These are phyloP conservation scores for Marmota flaviventris DNA, from an alignment of 2,113 vertebrate genomes.

Conservation along the genomic window DNA sequence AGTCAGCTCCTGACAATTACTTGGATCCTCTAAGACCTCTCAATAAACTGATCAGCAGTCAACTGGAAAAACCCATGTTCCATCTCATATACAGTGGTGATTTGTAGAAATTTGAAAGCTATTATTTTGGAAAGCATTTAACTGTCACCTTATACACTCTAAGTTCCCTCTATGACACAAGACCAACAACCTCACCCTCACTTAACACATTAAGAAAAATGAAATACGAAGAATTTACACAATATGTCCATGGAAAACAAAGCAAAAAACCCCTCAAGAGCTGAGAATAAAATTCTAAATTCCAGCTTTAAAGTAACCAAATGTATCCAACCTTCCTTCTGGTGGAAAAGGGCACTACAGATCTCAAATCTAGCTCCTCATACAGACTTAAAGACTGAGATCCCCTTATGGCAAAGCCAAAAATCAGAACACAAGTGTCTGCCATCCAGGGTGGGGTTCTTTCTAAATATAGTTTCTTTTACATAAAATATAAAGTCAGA, in stretches of 20 bases:
- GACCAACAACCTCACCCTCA: background rate
- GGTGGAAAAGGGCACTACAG: background rate
- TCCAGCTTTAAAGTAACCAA: background rate
- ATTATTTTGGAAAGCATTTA: background rate
- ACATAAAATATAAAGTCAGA: background rate
- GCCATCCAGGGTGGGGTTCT: background rate
- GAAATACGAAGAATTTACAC: background rate
- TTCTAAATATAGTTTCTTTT: background rate
- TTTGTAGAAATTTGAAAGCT: background rate
- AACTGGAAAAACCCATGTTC: background rate
- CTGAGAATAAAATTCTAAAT: background rate
- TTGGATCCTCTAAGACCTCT: background rate
- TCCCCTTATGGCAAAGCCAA: background rate
- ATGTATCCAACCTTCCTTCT: background rate
- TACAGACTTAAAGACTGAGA: background rate
- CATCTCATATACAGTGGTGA: background rate
- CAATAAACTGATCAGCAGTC: background rate
- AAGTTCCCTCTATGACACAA: background rate
- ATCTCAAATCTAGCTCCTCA: background rate
- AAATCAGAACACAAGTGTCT: background rate
- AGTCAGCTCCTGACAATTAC: background rate
- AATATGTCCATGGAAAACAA: background rate
- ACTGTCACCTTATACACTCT: background rate
- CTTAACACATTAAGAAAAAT: background rate
- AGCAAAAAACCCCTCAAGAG: background rate